These are phyloP conservation scores for Eriocheir sinensis DNA, from an alignment of 1,140 invertebrate genomes.

Conservation along the genomic window DNA sequence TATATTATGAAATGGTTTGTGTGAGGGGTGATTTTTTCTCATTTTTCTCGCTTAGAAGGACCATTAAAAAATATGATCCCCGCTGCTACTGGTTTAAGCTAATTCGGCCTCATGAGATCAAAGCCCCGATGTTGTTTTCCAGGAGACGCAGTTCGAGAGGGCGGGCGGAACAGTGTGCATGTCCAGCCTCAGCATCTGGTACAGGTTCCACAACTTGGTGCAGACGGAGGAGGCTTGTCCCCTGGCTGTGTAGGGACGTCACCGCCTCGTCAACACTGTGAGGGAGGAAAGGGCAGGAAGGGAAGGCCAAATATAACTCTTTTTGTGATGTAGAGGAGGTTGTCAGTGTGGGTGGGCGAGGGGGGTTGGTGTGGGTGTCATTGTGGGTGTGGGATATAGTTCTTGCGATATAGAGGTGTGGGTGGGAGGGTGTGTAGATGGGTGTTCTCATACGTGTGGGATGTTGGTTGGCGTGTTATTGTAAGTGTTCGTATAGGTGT, in stretches of 20 bases:
- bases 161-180: slow-evolving; percentile 93
- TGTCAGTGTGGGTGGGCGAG: no score
- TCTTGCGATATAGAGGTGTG: no score
- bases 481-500: background rate
- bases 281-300: background rate
- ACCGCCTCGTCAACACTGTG: background rate
- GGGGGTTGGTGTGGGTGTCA: no score
- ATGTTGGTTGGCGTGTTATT: background rate
- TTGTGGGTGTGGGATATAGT: no score
- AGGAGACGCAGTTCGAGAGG: slow-evolving; percentile 87
- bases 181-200: slow-evolving; percentile 83
- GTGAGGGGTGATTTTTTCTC: no score
- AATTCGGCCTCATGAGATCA: no score
- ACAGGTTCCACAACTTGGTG: slow-evolving; percentile 82
- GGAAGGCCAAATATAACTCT: background rate
- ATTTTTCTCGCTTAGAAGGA: no score
- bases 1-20: no score
- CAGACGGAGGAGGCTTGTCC: slow-evolving; percentile 80
- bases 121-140: background rate
- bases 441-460: no score
- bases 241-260: background rate
- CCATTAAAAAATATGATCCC: no score
- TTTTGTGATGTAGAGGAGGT: background rate
- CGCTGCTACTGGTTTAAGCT: no score
- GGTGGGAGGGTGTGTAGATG: no score